phyloP scores from a whole-genome alignment of 1,140 invertebrate species.

The Zaprionus taronus region DNA sequence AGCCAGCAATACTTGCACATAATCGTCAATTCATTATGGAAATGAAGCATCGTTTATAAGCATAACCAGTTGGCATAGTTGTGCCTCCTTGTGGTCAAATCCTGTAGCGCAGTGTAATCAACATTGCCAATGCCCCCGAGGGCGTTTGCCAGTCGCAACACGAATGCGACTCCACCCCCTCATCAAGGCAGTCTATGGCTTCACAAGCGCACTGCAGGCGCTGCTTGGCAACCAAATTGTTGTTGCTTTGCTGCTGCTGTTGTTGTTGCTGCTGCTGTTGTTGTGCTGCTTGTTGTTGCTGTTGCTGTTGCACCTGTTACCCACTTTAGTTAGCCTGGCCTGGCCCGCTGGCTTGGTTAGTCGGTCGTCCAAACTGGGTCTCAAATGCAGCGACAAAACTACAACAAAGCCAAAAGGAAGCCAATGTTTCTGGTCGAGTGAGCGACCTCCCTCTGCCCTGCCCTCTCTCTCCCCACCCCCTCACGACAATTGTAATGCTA shows the following conservation, averaged over 20 bases:
- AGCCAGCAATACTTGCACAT: background rate
- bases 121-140: background rate
- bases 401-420: conserved; percentile 67
- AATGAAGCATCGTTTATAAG: background rate
- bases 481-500: conserved; percentile 69
- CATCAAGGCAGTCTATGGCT: conserved; percentile 51
- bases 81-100: conserved; percentile 8
- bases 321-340: conserved; percentile 61
- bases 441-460: conserved; percentile 18
- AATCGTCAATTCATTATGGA: conserved; percentile 9
- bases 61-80: background rate
- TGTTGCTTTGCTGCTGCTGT: too few relatives aligned
- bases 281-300: background rate
- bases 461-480: background rate
- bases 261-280: conserved; percentile 24
- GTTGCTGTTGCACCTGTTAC: conserved; percentile 71
- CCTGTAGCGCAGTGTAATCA: conserved; percentile 35
- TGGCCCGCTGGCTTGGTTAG: conserved; percentile 54
- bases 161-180: conserved; percentile 12
- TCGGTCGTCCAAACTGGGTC: conserved; percentile 74
- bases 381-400: conserved; percentile 41
- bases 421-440: conserved; percentile 77
- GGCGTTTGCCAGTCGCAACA: background rate
- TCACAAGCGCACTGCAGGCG: conserved; percentile 46
- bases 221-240: conserved; percentile 34